Percentiles rank a stretch among this genome's conserved stretches.
These are phyloP conservation scores for Sycophila texana DNA, from an alignment of 2,888 invertebrate species.

Conservation along the genomic window DNA sequence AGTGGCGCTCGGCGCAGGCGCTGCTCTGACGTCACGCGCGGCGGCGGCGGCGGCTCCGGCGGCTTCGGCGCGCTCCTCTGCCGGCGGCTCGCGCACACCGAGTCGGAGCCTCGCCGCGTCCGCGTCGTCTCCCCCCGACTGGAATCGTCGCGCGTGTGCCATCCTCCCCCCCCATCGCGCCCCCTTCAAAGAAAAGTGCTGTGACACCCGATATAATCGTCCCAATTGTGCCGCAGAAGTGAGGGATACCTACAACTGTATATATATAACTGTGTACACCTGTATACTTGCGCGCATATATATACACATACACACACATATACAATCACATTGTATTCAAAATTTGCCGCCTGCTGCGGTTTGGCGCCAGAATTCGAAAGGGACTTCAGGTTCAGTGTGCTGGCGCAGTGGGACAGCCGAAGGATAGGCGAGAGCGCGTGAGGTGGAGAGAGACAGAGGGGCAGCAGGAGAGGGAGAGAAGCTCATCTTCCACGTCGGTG, in stretches of 20 bases:
- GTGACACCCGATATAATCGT: too few relatives aligned
- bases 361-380: not conserved
- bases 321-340: not conserved
- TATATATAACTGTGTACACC: not conserved
- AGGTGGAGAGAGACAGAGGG: constrained; percentile 6
- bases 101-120: constrained; percentile 66
- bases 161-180: not conserved
- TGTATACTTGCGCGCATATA: not conserved
- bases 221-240: too few relatives aligned
- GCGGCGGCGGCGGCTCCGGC: constrained; percentile 41
- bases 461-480: constrained; percentile 18
- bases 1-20: constrained; percentile 58
- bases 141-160: not conserved
- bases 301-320: not conserved
- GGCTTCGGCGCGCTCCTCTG: constrained; percentile 37
- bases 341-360: constrained; percentile 9
- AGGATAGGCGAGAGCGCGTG: not conserved
- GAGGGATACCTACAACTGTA: not conserved
- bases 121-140: constrained; percentile 56
- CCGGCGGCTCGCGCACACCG: constrained; percentile 64
- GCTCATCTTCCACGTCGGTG: constrained; percentile 55
- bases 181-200: not conserved
- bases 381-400: not conserved
- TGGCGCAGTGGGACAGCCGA: not conserved
- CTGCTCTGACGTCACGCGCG: constrained; percentile 52